These are phyloP conservation scores for Gadus chalcogrammus DNA, from an alignment of 2,113 vertebrate species.

Conservation along the genomic window DNA sequence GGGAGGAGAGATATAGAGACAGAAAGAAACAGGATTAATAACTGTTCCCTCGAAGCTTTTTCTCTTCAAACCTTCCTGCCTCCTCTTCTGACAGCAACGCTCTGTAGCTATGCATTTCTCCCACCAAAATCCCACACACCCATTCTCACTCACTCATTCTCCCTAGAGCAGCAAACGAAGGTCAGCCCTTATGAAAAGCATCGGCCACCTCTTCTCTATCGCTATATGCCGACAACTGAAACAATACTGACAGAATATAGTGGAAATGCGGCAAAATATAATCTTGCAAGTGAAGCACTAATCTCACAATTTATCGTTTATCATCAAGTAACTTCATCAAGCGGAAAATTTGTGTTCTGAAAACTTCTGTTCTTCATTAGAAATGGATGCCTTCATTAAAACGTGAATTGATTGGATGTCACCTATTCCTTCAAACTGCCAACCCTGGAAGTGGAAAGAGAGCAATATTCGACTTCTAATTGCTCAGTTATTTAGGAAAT, in stretches of 20 bases:
- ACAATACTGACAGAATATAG: constrained; percentile 3
- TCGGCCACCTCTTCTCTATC: constrained; percentile 33
- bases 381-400: constrained; percentile 57
- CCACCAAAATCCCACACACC: constrained; percentile 55
- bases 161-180: constrained; percentile 39
- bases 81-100: constrained; percentile 42
- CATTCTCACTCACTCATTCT: constrained; percentile 47
- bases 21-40: constrained; percentile 44
- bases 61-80: constrained; percentile 65
- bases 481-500: too few relatives aligned
- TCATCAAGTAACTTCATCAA: constrained; percentile 23
- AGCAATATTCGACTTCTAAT: too few relatives aligned
- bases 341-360: constrained; percentile 29
- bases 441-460: too few relatives aligned
- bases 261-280: constrained; percentile 16
- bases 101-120: constrained; percentile 71
- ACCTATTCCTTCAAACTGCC: background rate
- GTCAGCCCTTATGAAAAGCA: constrained; percentile 46
- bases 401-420: constrained; percentile 44
- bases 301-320: constrained; percentile 19
- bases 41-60: constrained; percentile 51
- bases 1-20: constrained; percentile 21
- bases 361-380: constrained; percentile 50
- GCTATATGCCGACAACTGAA: constrained; percentile 23
- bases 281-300: constrained; percentile 15